A percentile compares a stretch with the other conserved stretches of the same genome.
Evolutionary conservation across 2,113 vertebrate genomes (phyloP).

Genomic region (Rhynchopsitta pachyrhyncha): DNA sequence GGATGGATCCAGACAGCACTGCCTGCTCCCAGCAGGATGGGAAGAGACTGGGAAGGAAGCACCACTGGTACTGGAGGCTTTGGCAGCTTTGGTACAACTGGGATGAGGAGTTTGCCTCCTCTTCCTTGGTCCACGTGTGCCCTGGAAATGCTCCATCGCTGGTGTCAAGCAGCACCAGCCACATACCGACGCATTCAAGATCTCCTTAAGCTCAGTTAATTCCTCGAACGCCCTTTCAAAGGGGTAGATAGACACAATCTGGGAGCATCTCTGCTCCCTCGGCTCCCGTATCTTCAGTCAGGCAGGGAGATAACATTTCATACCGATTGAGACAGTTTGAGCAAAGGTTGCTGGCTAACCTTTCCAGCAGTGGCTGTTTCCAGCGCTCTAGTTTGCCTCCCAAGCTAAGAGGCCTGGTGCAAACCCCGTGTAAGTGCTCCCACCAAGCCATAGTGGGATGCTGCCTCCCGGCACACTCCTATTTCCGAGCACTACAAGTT

Average conservation of each 20-base stretch:
- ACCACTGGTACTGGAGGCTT: neutral
- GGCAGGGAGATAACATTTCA: conserved; percentile 70
- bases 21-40: fast-evolving
- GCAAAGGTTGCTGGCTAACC: conserved; percentile 61
- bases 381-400: fast-evolving
- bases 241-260: conserved; percentile 70
- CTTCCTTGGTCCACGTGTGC: fast-evolving
- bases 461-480: neutral
- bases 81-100: neutral
- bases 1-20: neutral
- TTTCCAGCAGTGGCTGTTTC: conserved; percentile 36
- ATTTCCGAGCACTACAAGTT: neutral
- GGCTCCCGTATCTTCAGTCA: conserved; percentile 59
- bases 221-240: conserved; percentile 73
- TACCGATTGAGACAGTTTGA: conserved; percentile 65
- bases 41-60: neutral
- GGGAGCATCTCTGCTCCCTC: conserved; percentile 64
- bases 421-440: neutral
- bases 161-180: conserved; percentile 3
- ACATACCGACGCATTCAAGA: conserved; percentile 49
- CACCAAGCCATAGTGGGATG: neutral
- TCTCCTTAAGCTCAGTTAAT: conserved; percentile 70
- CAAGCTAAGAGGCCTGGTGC: neutral
- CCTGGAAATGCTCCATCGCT: neutral
- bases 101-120: neutral